phyloP scores from a whole-genome alignment of 1,140 invertebrate genomes.

The Danaus plexippus region DNA sequence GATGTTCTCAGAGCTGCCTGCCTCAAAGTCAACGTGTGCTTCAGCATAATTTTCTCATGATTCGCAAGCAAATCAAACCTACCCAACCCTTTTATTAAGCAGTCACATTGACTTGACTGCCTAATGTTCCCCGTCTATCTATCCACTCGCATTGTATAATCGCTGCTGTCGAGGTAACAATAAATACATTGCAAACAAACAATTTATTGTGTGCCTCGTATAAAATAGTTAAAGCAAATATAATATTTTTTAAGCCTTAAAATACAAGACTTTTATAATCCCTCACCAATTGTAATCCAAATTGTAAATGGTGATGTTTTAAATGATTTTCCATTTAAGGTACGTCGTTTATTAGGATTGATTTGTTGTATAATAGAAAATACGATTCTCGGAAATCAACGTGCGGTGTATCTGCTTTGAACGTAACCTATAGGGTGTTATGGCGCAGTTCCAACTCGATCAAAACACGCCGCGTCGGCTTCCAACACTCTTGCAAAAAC shows the following conservation, averaged over 20 bases:
- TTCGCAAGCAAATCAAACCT: constrained; percentile 63
- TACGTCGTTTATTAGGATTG: no score
- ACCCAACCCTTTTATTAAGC: constrained; percentile 61
- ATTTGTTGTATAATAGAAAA: no score
- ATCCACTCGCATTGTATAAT: constrained; percentile 35
- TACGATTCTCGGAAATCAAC: no score
- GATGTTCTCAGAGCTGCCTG: constrained; percentile 56
- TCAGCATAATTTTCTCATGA: constrained; percentile 67
- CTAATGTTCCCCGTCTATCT: constrained; percentile 48
- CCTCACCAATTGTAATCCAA: no score
- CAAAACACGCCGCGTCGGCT: constrained; percentile 46
- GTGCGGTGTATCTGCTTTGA: constrained; percentile 1
- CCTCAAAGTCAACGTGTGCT: constrained; percentile 38
- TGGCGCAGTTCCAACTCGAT: constrained; percentile 35
- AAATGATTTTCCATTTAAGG: no score
- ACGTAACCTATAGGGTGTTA: constrained; percentile 42
- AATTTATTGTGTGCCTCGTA: background rate
- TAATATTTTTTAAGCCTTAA: no score
- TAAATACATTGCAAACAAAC: constrained; percentile 3
- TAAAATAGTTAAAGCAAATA: no score
- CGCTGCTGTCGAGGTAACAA: constrained; percentile 13
- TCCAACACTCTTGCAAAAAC: constrained; percentile 55
- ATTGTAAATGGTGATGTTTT: no score
- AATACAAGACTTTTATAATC: background rate
- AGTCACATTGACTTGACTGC: constrained; percentile 59